Conservation (phyloP, 2,113 vertebrate genomes). For the Condylura cristata region DNA sequence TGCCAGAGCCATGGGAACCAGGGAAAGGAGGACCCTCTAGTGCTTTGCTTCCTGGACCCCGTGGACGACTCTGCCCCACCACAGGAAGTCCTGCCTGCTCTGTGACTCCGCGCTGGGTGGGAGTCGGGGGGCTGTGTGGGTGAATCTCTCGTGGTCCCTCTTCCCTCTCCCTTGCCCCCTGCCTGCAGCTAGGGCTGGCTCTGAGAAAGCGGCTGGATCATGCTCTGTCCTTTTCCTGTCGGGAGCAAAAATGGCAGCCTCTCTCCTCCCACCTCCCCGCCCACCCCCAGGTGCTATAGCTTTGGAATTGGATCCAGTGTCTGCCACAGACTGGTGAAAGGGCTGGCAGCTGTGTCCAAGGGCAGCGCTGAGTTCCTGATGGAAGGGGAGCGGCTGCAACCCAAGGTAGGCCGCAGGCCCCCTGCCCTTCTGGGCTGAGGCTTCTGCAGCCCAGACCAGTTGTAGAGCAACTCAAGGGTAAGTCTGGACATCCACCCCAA, state of each 20-base stretch:
- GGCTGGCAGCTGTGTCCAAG: constrained; percentile 91
- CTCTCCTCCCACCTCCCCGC: background rate
- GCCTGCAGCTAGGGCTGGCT: background rate
- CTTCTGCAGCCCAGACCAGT: background rate
- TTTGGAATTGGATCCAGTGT: constrained; percentile 93
- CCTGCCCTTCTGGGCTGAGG: background rate
- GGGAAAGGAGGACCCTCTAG: background rate
- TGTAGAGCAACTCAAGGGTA: background rate
- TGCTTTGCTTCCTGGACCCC: background rate
- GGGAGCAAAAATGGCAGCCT: background rate
- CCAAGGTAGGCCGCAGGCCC: constrained; percentile 88
- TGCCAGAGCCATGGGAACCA: background rate
- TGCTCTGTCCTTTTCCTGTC: background rate
- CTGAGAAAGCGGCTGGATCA: background rate
- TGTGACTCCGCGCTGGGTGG: background rate
- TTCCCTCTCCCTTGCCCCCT: background rate
- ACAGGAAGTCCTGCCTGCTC: background rate
- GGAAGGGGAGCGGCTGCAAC: constrained; percentile 93
- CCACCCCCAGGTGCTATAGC: constrained; percentile 91
- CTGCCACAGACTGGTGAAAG: constrained; percentile 91
- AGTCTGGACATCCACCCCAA: background rate
- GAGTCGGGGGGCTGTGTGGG: background rate
- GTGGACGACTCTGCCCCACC: background rate
- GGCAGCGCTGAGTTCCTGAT: constrained; percentile 92
- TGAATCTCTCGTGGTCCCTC: background rate